Conservation (phyloP, 30 jellyfish, hydroid and myxozoan species). For the Aurelia sp. region DNA sequence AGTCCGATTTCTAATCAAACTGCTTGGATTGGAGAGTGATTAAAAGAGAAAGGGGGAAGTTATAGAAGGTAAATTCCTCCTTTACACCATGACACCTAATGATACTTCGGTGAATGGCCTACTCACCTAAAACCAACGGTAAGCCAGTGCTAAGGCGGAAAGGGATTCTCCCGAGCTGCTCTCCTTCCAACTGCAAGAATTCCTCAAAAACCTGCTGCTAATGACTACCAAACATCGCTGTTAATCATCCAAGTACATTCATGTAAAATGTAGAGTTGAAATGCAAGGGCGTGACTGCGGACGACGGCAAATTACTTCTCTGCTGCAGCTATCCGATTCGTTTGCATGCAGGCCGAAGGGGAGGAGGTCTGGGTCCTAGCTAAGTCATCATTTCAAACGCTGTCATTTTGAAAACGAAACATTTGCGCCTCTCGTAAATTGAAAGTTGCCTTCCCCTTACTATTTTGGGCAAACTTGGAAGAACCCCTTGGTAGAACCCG, state of each 20-base stretch:
- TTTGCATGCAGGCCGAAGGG: conserved; percentile 60
- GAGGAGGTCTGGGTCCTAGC: conserved; percentile 49
- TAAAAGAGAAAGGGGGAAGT: too few relatives aligned
- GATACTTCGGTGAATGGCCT: too few relatives aligned
- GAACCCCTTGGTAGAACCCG: too few relatives aligned
- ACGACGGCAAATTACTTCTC: conserved; percentile 10
- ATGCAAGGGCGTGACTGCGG: conserved; percentile 72
- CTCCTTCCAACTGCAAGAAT: conserved; percentile 27
- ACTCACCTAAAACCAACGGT: conserved; percentile 28
- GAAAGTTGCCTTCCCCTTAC: too few relatives aligned
- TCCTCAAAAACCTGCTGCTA: conserved; percentile 30
- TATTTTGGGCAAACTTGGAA: too few relatives aligned
- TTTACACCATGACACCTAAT: too few relatives aligned
- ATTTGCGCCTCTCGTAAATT: not conserved
- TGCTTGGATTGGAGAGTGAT: too few relatives aligned
- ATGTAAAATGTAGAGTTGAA: not conserved
- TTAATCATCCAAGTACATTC: conserved; percentile 26
- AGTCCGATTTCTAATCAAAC: too few relatives aligned
- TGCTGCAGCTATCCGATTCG: conserved; percentile 45
- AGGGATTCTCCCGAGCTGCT: conserved; percentile 37
- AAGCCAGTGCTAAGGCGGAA: conserved; percentile 52
- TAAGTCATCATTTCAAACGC: conserved; percentile 1
- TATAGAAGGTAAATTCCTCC: too few relatives aligned
- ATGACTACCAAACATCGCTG: conserved; percentile 47
- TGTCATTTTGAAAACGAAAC: not conserved